phyloP scores from a whole-genome alignment of 1,140 invertebrate species.

The Drosophila malerkotliana region DNA sequence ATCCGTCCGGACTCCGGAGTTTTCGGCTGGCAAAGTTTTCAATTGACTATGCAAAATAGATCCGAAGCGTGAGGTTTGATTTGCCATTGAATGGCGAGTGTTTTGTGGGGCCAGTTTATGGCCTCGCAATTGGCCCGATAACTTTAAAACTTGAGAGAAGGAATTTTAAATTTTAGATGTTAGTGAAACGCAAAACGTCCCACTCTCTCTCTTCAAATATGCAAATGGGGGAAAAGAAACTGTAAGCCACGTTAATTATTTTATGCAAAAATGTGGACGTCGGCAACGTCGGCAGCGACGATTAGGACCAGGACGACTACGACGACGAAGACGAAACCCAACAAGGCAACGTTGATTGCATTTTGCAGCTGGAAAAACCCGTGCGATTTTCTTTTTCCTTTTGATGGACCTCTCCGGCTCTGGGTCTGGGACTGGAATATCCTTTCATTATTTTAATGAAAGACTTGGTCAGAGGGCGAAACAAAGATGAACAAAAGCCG shows the following conservation, averaged over 20 bases:
- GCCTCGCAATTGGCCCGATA: constrained; percentile 13
- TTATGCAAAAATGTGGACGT: constrained; percentile 52
- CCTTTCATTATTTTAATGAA: constrained; percentile 76
- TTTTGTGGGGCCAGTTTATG: constrained; percentile 27
- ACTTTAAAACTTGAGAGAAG: not conserved
- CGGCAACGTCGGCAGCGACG: not conserved
- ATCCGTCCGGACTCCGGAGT: constrained; percentile 12
- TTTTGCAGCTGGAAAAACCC: constrained; percentile 55
- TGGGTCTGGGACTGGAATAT: constrained; percentile 36
- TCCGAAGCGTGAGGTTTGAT: constrained; percentile 28
- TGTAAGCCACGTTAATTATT: constrained; percentile 74
- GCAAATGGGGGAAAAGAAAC: constrained; percentile 58
- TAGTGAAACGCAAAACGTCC: not conserved
- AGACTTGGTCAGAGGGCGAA: constrained; percentile 33
- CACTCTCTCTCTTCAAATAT: constrained; percentile 46
- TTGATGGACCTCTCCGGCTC: not conserved
- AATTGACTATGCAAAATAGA: constrained; percentile 46
- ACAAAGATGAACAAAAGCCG: constrained; percentile 16
- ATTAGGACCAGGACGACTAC: not conserved
- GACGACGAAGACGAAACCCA: constrained; percentile 42
- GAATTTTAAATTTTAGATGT: constrained; percentile 36
- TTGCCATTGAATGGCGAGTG: constrained; percentile 24
- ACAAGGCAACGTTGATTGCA: constrained; percentile 68
- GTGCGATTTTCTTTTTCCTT: constrained; percentile 13
- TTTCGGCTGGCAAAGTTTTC: constrained; percentile 41